These are phyloP conservation scores for Hemiprocne comata DNA, from an alignment of 2,113 vertebrate species.

Conservation along the genomic window DNA sequence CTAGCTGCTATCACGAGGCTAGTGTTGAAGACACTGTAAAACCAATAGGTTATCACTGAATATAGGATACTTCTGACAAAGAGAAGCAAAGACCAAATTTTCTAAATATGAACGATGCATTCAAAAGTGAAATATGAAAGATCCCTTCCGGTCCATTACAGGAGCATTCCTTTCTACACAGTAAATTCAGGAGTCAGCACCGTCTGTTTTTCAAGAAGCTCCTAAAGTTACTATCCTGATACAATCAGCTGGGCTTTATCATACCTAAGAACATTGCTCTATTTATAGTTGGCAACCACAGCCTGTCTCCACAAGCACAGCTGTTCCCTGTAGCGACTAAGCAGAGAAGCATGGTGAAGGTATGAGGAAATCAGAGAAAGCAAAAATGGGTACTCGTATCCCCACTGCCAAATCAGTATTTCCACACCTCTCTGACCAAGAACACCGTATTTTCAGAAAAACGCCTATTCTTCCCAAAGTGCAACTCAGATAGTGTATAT, in stretches of 20 bases:
- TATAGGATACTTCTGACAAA: neutral
- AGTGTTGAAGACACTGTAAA: neutral
- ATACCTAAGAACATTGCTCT: neutral
- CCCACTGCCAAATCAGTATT: neutral
- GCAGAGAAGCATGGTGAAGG: neutral
- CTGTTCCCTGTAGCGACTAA: neutral
- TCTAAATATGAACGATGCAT: neutral
- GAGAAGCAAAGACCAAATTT: neutral
- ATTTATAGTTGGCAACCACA: neutral
- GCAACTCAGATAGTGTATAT: neutral
- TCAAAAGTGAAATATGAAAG: neutral
- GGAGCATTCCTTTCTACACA: neutral
- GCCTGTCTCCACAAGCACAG: neutral
- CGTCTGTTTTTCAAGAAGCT: neutral
- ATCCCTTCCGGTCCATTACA: neutral
- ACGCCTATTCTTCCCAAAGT: neutral
- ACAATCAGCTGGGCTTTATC: neutral
- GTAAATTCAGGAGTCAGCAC: neutral
- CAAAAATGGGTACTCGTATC: neutral
- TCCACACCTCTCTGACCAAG: neutral
- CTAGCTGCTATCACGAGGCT: neutral
- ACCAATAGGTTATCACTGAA: neutral
- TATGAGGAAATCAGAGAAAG: neutral
- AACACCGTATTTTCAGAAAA: neutral
- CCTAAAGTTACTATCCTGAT: neutral